Base-by-base conservation (phyloP, 2,797 vertebrate species). In the Enteromius anoplus region DNA sequence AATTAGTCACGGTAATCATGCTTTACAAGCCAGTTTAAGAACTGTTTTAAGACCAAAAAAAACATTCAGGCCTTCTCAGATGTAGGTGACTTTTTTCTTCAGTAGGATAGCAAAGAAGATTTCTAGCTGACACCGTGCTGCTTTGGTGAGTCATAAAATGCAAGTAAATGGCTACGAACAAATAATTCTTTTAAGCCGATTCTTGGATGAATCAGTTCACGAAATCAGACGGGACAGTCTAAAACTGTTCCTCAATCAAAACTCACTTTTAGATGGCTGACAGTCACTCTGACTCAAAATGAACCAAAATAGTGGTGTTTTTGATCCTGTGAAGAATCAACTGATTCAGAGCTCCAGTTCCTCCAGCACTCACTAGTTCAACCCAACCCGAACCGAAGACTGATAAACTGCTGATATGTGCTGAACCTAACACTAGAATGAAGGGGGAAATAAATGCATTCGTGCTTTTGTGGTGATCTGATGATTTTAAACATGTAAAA, bases 1-100 rank as follows among this genome's bases (percentile, higher is more conserved):
- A 69, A 69, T 69, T 0, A 80, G 34, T 71, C 78, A 80, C 17
- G 42, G 19, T 47, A 32, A 72, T 80, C 4, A 62, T 5, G 60
- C 2, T 14, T 5, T 73, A n/a, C 12, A 47, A 2, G 37, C 2
- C n/a, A 23, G 14, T 14, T 72, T 1, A 72, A 26, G 0, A 12
- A 14, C 4, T 26, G 11, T 62, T 62, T 5, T 45, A 45, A 45
- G 42, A 62, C 12, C 2, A 14, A 29, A 62, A 62, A 62, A 14
- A 1, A 62, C 23, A 23, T 29, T 29, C 23, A 29, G 23, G 23
- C 23, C 23, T 29, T 29, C 2, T 11, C 5, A 29, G 58, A 62
- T 26, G 23, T 6, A 29, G 12, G 23, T 29, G 23, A 62, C 1
- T 15, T 62, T 62, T 15, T 62, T 58, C 53, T 58, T 58, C 10